Conservation (phyloP, 2,797 vertebrate genomes). For the Pampus argenteus region DNA sequence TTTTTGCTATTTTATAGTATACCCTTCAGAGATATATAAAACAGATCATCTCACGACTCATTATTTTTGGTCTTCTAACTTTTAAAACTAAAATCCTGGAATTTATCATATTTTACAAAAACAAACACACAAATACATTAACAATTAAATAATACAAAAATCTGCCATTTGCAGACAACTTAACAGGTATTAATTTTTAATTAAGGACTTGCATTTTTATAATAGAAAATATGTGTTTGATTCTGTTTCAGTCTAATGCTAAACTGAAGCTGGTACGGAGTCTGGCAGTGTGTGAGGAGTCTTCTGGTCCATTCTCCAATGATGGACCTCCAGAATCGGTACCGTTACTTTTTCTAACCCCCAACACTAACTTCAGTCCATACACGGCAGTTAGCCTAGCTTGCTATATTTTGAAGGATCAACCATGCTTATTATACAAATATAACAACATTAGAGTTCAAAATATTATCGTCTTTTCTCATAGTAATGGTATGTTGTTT, state of each 20-base stretch:
- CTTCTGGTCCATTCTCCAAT: constrained; percentile 88
- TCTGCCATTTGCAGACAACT: no score
- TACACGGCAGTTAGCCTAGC: neutral
- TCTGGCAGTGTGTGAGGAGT: constrained; percentile 98
- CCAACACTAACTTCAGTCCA: constrained; percentile 18
- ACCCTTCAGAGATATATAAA: no score
- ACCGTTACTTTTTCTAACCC: constrained; percentile 37
- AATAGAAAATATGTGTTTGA: constrained; percentile 15
- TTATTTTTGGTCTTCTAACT: neutral
- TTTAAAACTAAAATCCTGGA: neutral
- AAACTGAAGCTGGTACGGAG: constrained; percentile 98
- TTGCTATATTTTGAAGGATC: neutral
- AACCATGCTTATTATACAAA: neutral
- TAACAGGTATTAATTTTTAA: no score
- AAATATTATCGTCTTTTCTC: constrained; percentile 9
- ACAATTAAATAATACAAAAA: no score
- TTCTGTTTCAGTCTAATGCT: constrained; percentile 92
- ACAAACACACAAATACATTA: neutral
- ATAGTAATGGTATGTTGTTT: constrained; percentile 36
- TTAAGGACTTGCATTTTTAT: neutral
- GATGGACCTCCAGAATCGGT: constrained; percentile 92
- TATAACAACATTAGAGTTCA: constrained; percentile 2
- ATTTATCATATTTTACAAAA: neutral
- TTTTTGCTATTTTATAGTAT: neutral
- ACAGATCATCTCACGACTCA: neutral